Evolutionary conservation across 2,113 vertebrate species (phyloP).

Genomic region (Cavia aperea): DNA sequence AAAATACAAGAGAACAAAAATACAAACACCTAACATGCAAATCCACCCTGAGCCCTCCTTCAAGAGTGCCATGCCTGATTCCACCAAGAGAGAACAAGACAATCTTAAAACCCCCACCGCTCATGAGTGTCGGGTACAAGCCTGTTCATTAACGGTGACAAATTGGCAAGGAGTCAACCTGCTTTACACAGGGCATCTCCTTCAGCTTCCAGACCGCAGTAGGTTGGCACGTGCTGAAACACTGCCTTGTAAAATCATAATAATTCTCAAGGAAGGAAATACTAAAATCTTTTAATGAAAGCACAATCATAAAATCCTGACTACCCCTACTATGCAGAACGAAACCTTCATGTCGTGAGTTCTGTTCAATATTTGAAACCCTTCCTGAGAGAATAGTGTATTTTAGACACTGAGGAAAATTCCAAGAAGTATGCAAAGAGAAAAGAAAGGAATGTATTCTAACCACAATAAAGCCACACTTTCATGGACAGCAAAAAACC

Average conservation of each 20-base stretch:
- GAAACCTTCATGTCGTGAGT: neutral
- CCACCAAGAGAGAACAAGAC: neutral
- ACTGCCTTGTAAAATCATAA: neutral
- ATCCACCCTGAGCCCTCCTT: neutral
- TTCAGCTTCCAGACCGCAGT: neutral
- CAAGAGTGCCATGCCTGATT: neutral
- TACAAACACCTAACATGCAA: neutral
- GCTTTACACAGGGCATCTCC: neutral
- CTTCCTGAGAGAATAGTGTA: neutral
- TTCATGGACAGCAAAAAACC: neutral
- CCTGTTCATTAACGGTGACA: neutral
- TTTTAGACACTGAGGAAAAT: neutral
- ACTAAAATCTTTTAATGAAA: neutral
- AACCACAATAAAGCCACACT: neutral
- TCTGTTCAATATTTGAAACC: neutral
- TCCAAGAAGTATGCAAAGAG: neutral
- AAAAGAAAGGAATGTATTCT: neutral
- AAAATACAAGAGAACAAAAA: conserved; percentile 28
- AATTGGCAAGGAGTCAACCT: neutral
- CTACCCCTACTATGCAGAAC: neutral
- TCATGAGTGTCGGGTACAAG: too few relatives aligned
- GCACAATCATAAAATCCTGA: neutral
- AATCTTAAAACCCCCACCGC: neutral
- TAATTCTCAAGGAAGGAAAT: neutral
- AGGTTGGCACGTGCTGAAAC: neutral